phyloP scores from a whole-genome alignment of 2,888 invertebrate species.

The Chrysomela aeneicollis region DNA sequence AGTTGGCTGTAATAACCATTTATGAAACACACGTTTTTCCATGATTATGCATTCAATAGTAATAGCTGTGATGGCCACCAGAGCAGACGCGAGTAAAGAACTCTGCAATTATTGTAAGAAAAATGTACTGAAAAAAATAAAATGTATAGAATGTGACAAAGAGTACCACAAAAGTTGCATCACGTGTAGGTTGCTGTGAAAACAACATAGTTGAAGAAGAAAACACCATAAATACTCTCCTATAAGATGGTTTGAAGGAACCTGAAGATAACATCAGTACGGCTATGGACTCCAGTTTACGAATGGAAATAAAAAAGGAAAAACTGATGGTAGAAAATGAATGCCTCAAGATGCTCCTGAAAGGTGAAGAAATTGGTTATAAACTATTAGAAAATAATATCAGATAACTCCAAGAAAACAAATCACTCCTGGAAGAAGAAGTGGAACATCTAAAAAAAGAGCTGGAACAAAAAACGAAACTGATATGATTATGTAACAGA shows the following conservation, averaged over 20 bases:
- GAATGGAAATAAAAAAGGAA: not conserved
- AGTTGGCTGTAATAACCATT: no score
- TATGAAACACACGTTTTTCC: no score
- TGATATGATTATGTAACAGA: no score
- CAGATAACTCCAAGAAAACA: not conserved
- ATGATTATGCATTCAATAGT: no score
- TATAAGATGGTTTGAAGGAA: not conserved
- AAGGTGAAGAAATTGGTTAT: slow-evolving; percentile 6
- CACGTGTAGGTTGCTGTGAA: not conserved
- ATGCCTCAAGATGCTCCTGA: not conserved
- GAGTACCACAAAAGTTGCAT: slow-evolving; percentile 7
- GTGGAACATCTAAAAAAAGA: no score
- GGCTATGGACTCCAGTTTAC: not conserved
- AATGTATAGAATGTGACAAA: slow-evolving; percentile 13
- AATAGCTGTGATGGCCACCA: no score
- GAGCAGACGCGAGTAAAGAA: slow-evolving; percentile 1
- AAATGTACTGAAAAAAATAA: slow-evolving; percentile 2
- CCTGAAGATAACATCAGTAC: not conserved
- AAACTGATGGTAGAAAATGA: slow-evolving; percentile 1
- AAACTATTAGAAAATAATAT: not conserved
- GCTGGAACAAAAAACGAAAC: no score
- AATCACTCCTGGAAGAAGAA: not conserved
- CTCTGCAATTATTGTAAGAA: slow-evolving; percentile 10
- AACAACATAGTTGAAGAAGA: slow-evolving; percentile 1
- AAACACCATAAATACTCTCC: not conserved